A percentile compares a stretch with the other conserved stretches of the same genome.
phyloP scores from a whole-genome alignment of 2,113 vertebrate genomes.

The Sitta europaea region DNA sequence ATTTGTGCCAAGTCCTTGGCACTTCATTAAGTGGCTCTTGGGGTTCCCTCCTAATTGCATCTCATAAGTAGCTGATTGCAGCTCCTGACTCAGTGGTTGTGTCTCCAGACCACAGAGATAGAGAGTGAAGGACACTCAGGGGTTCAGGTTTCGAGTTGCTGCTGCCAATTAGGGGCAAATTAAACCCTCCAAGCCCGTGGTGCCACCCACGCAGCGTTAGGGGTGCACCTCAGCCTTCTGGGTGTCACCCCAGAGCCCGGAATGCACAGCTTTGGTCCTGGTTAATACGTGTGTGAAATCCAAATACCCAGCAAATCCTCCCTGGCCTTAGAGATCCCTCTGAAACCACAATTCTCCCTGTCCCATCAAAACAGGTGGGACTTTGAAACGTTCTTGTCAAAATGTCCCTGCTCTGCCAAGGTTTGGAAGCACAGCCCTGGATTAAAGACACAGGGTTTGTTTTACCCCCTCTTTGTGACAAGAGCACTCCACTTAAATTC shows the following conservation, averaged over 20 bases:
- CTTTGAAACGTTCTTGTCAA: not conserved
- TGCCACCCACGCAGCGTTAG: not conserved
- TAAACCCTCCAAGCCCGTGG: not conserved
- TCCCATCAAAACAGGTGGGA: not conserved
- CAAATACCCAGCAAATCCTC: not conserved
- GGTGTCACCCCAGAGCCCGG: not conserved
- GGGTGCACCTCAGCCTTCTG: not conserved
- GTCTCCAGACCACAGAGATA: not conserved
- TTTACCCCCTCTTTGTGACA: not conserved
- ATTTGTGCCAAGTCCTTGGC: slow-evolving; percentile 27
- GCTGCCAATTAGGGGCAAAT: not conserved
- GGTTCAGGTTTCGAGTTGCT: not conserved
- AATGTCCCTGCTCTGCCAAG: not conserved
- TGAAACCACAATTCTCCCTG: not conserved
- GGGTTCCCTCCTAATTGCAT: slow-evolving; percentile 24
- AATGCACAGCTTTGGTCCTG: not conserved
- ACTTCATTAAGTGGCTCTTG: slow-evolving; percentile 37
- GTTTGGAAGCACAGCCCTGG: not conserved
- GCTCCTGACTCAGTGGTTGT: slow-evolving; percentile 13
- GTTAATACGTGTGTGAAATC: not conserved
- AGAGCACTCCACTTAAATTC: not conserved
- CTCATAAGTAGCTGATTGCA: slow-evolving; percentile 25
- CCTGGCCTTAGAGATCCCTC: not conserved
- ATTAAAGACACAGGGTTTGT: not conserved
- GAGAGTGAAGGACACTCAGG: not conserved